These are phyloP conservation scores for Ophion slaviceki DNA, from an alignment of 2,888 invertebrate species.

Conservation along the genomic window DNA sequence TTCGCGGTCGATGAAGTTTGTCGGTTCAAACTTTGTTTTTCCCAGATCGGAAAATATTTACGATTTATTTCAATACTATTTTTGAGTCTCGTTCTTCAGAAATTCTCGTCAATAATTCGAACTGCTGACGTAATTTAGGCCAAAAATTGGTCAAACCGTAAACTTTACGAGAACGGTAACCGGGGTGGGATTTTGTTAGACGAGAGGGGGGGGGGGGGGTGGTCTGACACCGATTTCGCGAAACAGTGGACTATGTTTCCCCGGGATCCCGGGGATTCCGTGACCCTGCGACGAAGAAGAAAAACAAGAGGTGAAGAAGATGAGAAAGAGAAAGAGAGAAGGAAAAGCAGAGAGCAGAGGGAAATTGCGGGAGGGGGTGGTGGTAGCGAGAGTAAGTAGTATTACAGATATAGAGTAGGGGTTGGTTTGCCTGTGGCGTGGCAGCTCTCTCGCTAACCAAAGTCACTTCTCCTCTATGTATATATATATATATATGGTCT, in stretches of 20 bases:
- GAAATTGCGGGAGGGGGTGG: conserved; percentile 11
- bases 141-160: neutral
- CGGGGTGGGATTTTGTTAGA: conserved; percentile 23
- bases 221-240: conserved; percentile 37
- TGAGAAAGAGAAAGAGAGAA: conserved; percentile 16
- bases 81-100: too few species aligned
- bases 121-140: too few species aligned
- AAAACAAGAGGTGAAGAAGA: conserved; percentile 29
- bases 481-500: conserved; percentile 22
- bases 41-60: too few species aligned
- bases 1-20: too few species aligned
- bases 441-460: conserved; percentile 70
- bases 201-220: conserved; percentile 19
- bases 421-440: conserved; percentile 53
- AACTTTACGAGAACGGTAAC: conserved; percentile 45
- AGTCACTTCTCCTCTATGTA: conserved; percentile 65
- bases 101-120: too few species aligned
- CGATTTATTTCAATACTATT: too few species aligned
- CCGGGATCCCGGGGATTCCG: conserved; percentile 42
- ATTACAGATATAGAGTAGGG: conserved; percentile 50
- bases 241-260: conserved; percentile 47
- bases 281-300: conserved; percentile 50
- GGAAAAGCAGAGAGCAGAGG: neutral
- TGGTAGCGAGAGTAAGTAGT: conserved; percentile 26
- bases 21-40: too few species aligned